These are phyloP conservation scores for Ctenodactylus gundi DNA, from an alignment of 2,113 vertebrate genomes.

Conservation along the genomic window DNA sequence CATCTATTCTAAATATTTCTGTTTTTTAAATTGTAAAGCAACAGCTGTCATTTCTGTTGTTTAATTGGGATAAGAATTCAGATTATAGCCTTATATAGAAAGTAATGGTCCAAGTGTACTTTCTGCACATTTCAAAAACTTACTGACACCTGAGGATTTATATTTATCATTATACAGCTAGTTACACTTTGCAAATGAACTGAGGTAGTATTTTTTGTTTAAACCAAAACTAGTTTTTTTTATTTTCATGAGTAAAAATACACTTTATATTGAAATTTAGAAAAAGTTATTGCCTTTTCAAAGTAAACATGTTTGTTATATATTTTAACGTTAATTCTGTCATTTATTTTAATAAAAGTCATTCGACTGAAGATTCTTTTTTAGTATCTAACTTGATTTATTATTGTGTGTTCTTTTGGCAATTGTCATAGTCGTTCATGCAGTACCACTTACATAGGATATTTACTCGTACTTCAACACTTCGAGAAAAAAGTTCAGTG, in stretches of 20 bases:
- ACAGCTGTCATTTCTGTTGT: conserved; percentile 14
- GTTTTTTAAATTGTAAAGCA: background rate
- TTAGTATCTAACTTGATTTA: background rate
- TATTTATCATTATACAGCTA: background rate
- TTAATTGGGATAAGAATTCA: conserved; percentile 20
- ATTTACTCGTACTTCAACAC: background rate
- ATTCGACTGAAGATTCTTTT: background rate
- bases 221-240: background rate
- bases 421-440: background rate
- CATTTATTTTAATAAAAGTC: background rate
- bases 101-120: background rate
- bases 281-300: conserved; percentile 21
- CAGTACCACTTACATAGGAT: background rate
- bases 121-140: background rate
- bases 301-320: background rate
- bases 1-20: too few species aligned
- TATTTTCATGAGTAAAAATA: background rate
- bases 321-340: conserved; percentile 14
- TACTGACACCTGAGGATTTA: too few species aligned
- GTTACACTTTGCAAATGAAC: background rate
- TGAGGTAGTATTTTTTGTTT: background rate
- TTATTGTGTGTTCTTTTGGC: background rate
- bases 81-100: background rate
- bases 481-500: background rate
- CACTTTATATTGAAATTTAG: background rate